These are phyloP conservation scores for Teleogryllus oceanicus DNA, from an alignment of 2,888 invertebrate species.

Conservation along the genomic window DNA sequence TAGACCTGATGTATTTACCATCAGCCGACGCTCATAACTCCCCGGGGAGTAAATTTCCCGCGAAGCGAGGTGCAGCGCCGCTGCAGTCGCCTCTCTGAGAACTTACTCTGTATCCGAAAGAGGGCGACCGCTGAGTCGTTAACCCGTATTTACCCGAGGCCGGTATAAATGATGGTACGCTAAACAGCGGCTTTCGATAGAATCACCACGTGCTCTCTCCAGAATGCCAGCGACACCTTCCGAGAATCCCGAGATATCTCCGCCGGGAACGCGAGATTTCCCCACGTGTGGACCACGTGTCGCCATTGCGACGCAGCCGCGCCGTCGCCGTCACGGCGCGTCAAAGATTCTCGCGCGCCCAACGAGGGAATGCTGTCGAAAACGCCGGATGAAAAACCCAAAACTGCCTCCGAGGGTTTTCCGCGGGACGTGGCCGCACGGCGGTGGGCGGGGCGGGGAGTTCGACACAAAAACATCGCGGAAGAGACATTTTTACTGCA, in stretches of 20 bases:
- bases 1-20: neutral
- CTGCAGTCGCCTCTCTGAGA: neutral
- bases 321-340: no score
- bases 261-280: no score
- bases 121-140: neutral
- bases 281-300: no score
- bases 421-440: neutral
- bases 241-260: no score
- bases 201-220: neutral
- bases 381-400: neutral
- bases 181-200: neutral
- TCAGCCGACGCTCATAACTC: neutral
- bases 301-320: no score
- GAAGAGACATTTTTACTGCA: conserved; percentile 18
- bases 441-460: neutral
- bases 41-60: neutral
- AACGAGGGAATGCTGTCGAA: neutral
- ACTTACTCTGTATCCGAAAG: neutral
- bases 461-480: neutral
- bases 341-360: no score
- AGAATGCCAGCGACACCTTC: neutral
- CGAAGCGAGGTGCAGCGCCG: neutral
- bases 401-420: neutral
- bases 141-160: neutral
- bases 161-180: neutral